These are phyloP conservation scores for Pseudotriccus pelzelni DNA, from an alignment of 2,797 vertebrate genomes.

Conservation along the genomic window DNA sequence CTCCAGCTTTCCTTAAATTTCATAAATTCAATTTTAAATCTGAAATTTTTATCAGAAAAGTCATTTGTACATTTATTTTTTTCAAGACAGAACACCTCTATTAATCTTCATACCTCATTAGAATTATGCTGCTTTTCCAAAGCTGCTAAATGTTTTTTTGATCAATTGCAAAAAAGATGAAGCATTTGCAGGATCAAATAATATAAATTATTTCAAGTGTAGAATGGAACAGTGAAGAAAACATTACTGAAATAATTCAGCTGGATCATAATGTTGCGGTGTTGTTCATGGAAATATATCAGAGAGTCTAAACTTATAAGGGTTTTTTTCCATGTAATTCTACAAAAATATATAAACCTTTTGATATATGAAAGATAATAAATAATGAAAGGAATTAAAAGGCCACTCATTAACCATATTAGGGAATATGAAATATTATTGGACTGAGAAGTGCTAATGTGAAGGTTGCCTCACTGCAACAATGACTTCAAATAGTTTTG, in stretches of 20 bases:
- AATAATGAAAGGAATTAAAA: neutral
- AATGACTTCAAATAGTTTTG: slow-evolving; percentile 20
- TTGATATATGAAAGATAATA: neutral
- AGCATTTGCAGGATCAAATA: neutral
- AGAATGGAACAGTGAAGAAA: neutral
- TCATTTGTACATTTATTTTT: neutral
- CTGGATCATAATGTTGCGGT: neutral
- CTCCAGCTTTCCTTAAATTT: neutral
- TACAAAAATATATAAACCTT: neutral
- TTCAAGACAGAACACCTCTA: neutral
- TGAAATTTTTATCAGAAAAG: neutral
- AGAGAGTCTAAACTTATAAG: neutral
- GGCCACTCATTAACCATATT: neutral
- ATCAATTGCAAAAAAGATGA: neutral
- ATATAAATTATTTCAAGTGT: neutral
- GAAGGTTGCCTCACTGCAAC: neutral
- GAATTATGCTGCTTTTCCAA: neutral
- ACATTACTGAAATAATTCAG: neutral
- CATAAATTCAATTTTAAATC: neutral
- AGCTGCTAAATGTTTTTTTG: neutral
- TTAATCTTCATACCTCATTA: neutral
- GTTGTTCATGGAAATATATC: neutral
- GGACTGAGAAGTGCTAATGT: neutral
- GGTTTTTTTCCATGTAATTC: neutral
- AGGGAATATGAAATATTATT: neutral